These are phyloP conservation scores for Tipula unca DNA, from an alignment of 2,888 invertebrate genomes.

Conservation along the genomic window DNA sequence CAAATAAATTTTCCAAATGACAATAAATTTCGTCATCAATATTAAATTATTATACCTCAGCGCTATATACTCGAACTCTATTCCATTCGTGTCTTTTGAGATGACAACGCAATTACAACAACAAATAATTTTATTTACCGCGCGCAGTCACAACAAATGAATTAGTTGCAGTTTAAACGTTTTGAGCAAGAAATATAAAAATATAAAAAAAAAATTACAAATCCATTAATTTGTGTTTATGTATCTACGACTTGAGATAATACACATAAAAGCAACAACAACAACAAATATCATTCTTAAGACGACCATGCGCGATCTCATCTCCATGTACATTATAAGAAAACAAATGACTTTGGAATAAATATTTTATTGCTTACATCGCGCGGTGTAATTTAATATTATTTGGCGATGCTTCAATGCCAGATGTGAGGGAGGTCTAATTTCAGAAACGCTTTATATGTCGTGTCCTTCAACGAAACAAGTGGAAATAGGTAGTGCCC, in stretches of 20 bases:
- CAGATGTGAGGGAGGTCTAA: background rate
- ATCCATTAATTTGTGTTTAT: constrained; percentile 14
- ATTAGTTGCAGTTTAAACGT: background rate
- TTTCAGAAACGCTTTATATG: no score
- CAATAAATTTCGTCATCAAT: background rate
- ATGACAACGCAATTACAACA: background rate
- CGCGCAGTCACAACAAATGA: background rate
- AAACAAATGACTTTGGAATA: background rate
- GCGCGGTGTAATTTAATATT: background rate
- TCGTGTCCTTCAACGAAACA: no score
- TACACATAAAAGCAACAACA: background rate
- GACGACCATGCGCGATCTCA: background rate
- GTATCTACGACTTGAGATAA: background rate
- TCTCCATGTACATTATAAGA: background rate
- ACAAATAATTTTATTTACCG: background rate
- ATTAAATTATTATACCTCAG: background rate
- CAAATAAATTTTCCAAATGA: background rate
- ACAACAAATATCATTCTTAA: background rate
- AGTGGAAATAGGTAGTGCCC: no score
- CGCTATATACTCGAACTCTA: background rate
- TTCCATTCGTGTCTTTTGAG: background rate
- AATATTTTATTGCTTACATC: background rate
- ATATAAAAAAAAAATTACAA: background rate
- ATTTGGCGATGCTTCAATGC: background rate
- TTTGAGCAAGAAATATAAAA: background rate